Conservation (phyloP, 1,140 invertebrate species). For the Ceratina australensis region DNA sequence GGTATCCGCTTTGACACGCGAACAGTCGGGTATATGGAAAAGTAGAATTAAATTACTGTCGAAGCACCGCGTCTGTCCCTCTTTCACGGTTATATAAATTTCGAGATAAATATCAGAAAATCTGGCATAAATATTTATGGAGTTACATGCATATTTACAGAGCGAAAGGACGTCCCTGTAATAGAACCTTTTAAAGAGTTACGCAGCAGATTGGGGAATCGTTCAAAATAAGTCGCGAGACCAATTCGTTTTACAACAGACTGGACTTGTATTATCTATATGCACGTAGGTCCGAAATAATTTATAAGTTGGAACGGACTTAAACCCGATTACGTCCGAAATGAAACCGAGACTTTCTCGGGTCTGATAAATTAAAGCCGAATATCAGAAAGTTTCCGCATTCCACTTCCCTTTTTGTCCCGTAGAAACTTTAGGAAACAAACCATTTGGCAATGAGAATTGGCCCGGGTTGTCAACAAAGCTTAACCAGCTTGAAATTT, state of each 20-base stretch:
- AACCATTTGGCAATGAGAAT: constrained; percentile 3
- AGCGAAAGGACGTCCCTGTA: too few species aligned
- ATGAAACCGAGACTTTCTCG: neutral
- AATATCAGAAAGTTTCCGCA: neutral
- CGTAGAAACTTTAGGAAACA: neutral
- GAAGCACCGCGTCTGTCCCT: too few species aligned
- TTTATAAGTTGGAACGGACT: neutral
- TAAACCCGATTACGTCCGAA: neutral
- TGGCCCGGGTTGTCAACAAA: neutral
- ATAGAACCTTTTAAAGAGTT: too few species aligned
- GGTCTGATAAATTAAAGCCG: neutral
- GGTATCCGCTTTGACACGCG: too few species aligned
- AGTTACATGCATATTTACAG: neutral
- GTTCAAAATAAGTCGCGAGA: neutral
- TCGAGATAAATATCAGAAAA: too few species aligned
- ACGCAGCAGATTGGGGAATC: neutral
- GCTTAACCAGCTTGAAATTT: neutral
- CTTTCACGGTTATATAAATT: too few species aligned
- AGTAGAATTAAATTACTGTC: too few species aligned
- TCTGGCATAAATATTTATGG: neutral
- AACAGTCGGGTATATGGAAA: too few species aligned
- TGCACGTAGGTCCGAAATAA: neutral
- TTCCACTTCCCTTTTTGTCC: too few species aligned
- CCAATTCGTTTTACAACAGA: neutral
- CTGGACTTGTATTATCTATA: too few species aligned